Base-by-base conservation (phyloP, 2,113 vertebrate genomes). In the Microtus pennsylvanicus region DNA sequence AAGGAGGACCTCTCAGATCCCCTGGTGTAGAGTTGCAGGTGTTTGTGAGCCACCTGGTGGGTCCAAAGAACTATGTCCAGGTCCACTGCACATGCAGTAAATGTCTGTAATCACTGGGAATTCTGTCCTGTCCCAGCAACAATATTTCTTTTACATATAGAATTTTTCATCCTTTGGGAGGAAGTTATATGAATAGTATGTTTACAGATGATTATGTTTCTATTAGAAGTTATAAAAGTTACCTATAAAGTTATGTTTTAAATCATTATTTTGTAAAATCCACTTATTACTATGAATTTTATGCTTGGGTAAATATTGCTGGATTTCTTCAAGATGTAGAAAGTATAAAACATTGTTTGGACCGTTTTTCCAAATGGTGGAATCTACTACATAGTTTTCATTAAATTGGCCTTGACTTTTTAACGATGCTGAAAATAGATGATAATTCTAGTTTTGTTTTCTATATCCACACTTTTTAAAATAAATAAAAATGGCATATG, bases 391-490 rank as follows among this genome's bases (percentile, higher is more conserved):
- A 88, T 14, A 85, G 35, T 74, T 94, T 90, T 87, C 8, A 52
- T 70, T 92, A 77, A 90, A 89, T 83, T 83, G 4, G 47, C 9
- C 30, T 92, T 95, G 33, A 83, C 81, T 65, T 93, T 81, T 78
- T 47, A 33, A 87, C 74, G 42, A 91, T n/a, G 2, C 4, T 93
- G 24, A 86, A 10, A 82, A 75, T 2, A 85, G 19, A 65, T 30
- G 1, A 89, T 28, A 45, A 7, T 94, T 89, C 83, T 52, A 85
- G 69, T 80, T 93, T 89, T 83, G 6, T 91, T 95, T 81, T 58
- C 83, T 50, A 67, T 76, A 88, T 38, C 16, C 5, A 67, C 13
- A 78, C 5, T 74, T 87, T 82, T 4, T 30, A 93, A 52, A 35
- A 0, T 61, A 24, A 61, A 42, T 30, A 80, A 76, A 33, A 67